Evolutionary conservation across 2,888 invertebrate species (phyloP).

Genomic region (Drosophila acutilabella): DNA sequence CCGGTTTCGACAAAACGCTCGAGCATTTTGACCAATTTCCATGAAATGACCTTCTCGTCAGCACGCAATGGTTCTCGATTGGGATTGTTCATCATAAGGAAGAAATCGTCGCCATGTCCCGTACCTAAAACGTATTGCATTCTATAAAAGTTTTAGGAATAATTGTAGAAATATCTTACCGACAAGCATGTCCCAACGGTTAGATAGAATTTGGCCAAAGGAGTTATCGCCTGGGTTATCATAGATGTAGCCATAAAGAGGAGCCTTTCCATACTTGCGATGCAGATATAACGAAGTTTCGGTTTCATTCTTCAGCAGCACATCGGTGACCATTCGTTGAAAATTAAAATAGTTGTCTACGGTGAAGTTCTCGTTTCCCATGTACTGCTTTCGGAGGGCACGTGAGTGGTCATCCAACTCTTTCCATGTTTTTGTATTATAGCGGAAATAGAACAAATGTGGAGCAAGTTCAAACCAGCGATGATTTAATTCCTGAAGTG

Average conservation of each 20-base stretch:
- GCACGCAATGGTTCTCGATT: slow-evolving; percentile 5
- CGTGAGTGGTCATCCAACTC: slow-evolving; percentile 33
- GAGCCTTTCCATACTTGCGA: slow-evolving; percentile 23
- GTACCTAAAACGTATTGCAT: not conserved
- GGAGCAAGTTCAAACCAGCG: slow-evolving; percentile 47
- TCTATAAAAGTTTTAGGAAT: not conserved
- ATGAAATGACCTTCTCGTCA: slow-evolving; percentile 15
- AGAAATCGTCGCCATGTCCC: slow-evolving; percentile 21
- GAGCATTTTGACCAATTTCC: slow-evolving; percentile 13
- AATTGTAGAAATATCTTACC: not conserved
- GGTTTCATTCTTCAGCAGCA: slow-evolving; percentile 87
- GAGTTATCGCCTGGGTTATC: slow-evolving; percentile 45
- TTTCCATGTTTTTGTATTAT: slow-evolving; percentile 14
- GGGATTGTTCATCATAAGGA: slow-evolving; percentile 12
- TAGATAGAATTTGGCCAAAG: not conserved
- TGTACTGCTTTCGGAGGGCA: slow-evolving; percentile 29
- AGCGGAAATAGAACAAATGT: slow-evolving; percentile 32
- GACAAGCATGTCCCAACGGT: not conserved
- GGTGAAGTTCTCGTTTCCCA: slow-evolving; percentile 73
- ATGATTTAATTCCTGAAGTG: slow-evolving; percentile 27
- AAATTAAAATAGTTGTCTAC: slow-evolving; percentile 84
- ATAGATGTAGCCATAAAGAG: slow-evolving; percentile 86
- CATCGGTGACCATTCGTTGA: slow-evolving; percentile 88
- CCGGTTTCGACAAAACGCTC: slow-evolving; percentile 7
- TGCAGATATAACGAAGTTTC: slow-evolving; percentile 86